These are phyloP conservation scores for Tipula lateralis DNA, from an alignment of 2,888 invertebrate species.

Conservation along the genomic window DNA sequence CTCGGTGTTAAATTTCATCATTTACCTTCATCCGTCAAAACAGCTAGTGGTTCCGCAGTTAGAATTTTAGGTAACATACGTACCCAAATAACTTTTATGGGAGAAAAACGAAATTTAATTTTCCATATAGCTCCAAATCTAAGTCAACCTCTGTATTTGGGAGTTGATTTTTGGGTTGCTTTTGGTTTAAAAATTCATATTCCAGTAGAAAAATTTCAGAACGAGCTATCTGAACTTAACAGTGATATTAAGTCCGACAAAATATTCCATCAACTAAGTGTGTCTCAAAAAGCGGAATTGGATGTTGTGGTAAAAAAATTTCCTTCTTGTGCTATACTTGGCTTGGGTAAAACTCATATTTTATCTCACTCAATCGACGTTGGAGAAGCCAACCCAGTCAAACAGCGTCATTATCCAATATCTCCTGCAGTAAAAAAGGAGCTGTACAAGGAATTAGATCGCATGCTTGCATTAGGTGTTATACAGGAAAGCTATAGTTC, in stretches of 20 bases:
- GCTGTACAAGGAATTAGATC: constrained; percentile 38
- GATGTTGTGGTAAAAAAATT: not conserved
- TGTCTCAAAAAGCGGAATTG: not conserved
- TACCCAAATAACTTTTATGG: not conserved
- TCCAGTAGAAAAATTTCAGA: too few relatives aligned
- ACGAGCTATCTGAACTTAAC: too few relatives aligned
- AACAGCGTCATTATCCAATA: constrained; percentile 35
- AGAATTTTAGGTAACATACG: not conserved
- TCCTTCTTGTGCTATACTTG: not conserved
- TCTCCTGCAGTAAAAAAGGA: constrained; percentile 35
- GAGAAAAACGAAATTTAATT: not conserved
- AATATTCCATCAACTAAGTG: not conserved
- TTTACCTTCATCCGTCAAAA: not conserved
- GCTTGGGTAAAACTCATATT: constrained; percentile 34
- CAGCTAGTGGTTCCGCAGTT: not conserved
- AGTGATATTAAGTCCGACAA: not conserved
- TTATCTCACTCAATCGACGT: constrained; percentile 35
- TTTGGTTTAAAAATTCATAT: not conserved
- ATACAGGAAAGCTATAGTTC: constrained; percentile 39
- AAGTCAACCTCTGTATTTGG: not conserved
- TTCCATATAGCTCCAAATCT: not conserved
- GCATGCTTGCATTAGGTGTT: constrained; percentile 39
- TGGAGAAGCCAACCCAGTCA: constrained; percentile 34
- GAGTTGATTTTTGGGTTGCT: not conserved
- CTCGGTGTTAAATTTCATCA: not conserved